These are phyloP conservation scores for Arenicola marina DNA, from an alignment of 2,888 invertebrate genomes.

Conservation along the genomic window DNA sequence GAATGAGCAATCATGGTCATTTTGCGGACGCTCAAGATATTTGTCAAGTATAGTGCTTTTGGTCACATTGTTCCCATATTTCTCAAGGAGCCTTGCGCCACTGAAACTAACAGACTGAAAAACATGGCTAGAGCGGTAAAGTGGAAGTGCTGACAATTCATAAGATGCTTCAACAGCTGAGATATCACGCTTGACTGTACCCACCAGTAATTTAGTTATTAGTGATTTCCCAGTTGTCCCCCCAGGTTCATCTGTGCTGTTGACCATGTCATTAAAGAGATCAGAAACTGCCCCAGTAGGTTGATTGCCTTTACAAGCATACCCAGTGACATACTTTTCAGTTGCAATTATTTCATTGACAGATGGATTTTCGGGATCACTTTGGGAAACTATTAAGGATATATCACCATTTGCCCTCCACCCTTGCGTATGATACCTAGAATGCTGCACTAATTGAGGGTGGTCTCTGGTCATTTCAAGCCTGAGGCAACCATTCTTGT, in stretches of 20 bases:
- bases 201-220: slow-evolving; percentile 31
- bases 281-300: slow-evolving; percentile 30
- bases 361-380: slow-evolving; percentile 30
- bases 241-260: background rate
- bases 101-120: slow-evolving; percentile 32
- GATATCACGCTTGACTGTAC: slow-evolving; percentile 33
- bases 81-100: slow-evolving; percentile 28
- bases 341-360: slow-evolving; percentile 30
- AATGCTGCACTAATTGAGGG: slow-evolving; percentile 35
- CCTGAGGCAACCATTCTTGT: slow-evolving; percentile 31
- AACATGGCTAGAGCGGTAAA: slow-evolving; percentile 30
- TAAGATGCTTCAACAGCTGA: slow-evolving; percentile 33
- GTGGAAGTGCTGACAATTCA: slow-evolving; percentile 25
- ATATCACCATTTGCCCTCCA: slow-evolving; percentile 36
- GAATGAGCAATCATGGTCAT: slow-evolving; percentile 10
- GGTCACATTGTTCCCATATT: slow-evolving; percentile 13
- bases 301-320: slow-evolving; percentile 37
- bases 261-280: slow-evolving; percentile 20
- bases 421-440: slow-evolving; percentile 31
- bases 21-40: slow-evolving; percentile 19
- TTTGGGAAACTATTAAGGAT: slow-evolving; percentile 35
- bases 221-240: slow-evolving; percentile 22
- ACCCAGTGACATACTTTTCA: slow-evolving; percentile 26
- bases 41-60: slow-evolving; percentile 27
- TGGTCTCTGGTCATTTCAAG: slow-evolving; percentile 37